Evolutionary conservation across 2,888 invertebrate genomes (phyloP).

Genomic region (Junonia oenone): DNA sequence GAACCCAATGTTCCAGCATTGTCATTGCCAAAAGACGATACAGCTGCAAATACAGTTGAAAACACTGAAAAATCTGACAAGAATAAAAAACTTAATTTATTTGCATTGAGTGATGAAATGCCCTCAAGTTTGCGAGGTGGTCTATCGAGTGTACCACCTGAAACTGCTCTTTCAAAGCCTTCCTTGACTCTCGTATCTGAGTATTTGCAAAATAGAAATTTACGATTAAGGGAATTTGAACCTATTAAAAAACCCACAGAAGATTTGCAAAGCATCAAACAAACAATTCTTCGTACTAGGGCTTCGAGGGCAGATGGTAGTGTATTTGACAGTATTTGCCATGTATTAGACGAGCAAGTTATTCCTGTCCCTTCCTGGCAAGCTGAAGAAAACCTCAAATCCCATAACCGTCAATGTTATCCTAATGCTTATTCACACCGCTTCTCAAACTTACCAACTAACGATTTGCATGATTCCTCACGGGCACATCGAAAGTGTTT

Average conservation of each 20-base stretch:
- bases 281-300: conserved; percentile 58
- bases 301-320: conserved; percentile 56
- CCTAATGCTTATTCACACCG: background rate
- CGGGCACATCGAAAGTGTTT: conserved; percentile 1
- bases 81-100: conserved; percentile 53
- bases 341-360: conserved; percentile 59
- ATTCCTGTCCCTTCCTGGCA: conserved; percentile 63
- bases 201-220: conserved; percentile 59
- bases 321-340: conserved; percentile 47
- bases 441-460: conserved; percentile 37
- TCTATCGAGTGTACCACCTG: conserved; percentile 34
- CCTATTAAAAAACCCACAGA: conserved; percentile 43
- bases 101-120: conserved; percentile 71
- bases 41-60: conserved; percentile 39
- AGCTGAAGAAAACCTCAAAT: conserved; percentile 44
- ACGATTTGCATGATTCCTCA: conserved; percentile 1
- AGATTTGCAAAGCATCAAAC: conserved; percentile 56
- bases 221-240: conserved; percentile 53
- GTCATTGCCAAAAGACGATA: conserved; percentile 48
- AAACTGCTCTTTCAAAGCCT: conserved; percentile 40
- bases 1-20: conserved; percentile 50
- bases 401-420: conserved; percentile 32
- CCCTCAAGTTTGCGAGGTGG: conserved; percentile 58
- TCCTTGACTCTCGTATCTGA: conserved; percentile 63
- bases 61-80: conserved; percentile 46